Evolutionary conservation across 2,113 vertebrate genomes (phyloP), one percentile per base, ranked within the genome.

Genomic region (Phasianus colchicus): DNA sequence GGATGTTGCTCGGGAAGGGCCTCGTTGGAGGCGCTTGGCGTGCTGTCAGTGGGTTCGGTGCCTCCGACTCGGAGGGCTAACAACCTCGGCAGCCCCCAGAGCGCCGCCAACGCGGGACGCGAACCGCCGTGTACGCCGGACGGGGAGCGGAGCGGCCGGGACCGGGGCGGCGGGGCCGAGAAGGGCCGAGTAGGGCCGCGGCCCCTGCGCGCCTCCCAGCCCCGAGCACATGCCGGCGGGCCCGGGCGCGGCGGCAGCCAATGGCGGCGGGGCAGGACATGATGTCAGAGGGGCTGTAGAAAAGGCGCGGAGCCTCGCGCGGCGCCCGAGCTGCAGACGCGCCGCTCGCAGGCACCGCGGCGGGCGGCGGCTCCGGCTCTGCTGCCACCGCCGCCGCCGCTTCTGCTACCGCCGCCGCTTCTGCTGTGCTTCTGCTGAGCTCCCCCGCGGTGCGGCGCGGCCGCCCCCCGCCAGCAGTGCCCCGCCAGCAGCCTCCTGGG

Each of bases 211-310:
- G 25, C 50, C 25, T 52, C 50, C 48, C 50, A 52, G 50, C 50
- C 50, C 50, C 50, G 55, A 97, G 97, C 97, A 98, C 97, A 97
- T 96, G 97, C 95, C 96, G 93, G 96, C 93, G 83, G 87, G 95
- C 95, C 98, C 96, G 93, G 96, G 96, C 96, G 97, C 95, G 92
- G 82, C 69, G 76, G 84, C 97, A 98, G 97, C 99, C 99, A 99
- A 99, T 99, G 98, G 97, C 96, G 96, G 97, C 83, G 96, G 96
- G 95, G 97, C 97, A 98, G 98, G 98, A 97, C 96, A 98, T 99
- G 99, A 99, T 98, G 98, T 98, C 98, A 98, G 96, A 96, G 97
- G 97, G 98, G 98, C 98, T 97, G 98, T 99, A 98, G 98, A 99
- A 99, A 99, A 99, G 99, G 99, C 99, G 99, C 98, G 98, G 98